Evolutionary conservation across 2,797 vertebrate genomes (phyloP).

Genomic region (Gymnocypris eckloni): DNA sequence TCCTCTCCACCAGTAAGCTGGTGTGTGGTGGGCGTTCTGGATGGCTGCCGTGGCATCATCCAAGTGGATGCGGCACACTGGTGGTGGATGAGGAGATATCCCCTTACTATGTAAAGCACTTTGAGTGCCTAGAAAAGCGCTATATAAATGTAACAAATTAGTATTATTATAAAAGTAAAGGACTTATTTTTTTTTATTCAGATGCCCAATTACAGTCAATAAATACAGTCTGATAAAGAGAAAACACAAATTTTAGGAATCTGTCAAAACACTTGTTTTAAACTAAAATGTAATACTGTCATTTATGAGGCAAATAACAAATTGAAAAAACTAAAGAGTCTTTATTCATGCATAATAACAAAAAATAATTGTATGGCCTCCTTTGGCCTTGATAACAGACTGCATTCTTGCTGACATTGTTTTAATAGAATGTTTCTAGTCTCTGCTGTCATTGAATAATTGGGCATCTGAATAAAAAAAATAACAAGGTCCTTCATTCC

Average conservation of each 20-base stretch:
- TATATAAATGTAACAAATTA: too few relatives aligned
- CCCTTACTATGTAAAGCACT: too few relatives aligned
- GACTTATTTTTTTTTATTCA: background rate
- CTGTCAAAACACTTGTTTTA: background rate
- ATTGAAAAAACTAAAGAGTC: background rate
- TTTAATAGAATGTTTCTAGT: background rate
- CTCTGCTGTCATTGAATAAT: background rate
- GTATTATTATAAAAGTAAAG: background rate
- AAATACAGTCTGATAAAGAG: background rate
- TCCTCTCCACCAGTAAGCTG: too few relatives aligned
- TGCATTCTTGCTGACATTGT: background rate
- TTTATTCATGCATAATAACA: background rate
- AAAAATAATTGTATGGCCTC: background rate
- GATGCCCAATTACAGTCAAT: background rate
- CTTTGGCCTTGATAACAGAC: background rate
- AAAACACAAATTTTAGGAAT: background rate
- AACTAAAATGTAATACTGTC: background rate
- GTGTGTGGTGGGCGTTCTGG: too few relatives aligned
- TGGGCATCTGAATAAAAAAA: background rate
- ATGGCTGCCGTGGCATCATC: too few relatives aligned
- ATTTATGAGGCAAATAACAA: background rate
- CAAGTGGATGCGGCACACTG: too few relatives aligned
- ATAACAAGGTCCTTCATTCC: background rate
- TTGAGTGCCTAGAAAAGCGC: too few relatives aligned
- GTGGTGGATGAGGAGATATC: too few relatives aligned